Percentiles rank a stretch among this genome's conserved stretches.
These are phyloP conservation scores for Mythimna albipuncta DNA, from an alignment of 2,888 invertebrate genomes.

Conservation along the genomic window DNA sequence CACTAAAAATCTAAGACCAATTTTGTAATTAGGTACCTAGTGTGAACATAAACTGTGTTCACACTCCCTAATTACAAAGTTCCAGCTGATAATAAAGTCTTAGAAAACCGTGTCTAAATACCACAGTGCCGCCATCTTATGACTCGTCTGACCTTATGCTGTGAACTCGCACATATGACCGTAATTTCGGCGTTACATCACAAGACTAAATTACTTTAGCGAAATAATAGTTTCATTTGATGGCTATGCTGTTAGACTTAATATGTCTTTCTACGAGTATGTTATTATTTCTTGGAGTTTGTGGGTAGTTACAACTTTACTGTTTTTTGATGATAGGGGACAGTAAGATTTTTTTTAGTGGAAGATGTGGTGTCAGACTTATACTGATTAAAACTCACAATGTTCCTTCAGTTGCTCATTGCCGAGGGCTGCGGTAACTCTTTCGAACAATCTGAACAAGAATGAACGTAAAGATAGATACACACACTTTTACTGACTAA, in stretches of 20 bases:
- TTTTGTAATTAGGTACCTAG: too few species aligned
- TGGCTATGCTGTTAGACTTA: constrained; percentile 7
- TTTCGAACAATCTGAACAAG: background rate
- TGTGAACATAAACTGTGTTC: background rate
- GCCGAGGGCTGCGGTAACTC: background rate
- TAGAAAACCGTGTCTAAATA: constrained; percentile 28
- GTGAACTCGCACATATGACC: constrained; percentile 40
- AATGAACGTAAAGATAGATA: too few species aligned
- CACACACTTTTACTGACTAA: too few species aligned
- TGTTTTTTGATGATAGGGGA: background rate
- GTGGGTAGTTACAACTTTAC: constrained; percentile 14
- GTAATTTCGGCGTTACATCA: constrained; percentile 52
- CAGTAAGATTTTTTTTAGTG: background rate
- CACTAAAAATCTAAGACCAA: too few species aligned
- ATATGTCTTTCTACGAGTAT: constrained; percentile 12
- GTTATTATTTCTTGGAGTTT: constrained; percentile 44
- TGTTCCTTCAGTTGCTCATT: background rate
- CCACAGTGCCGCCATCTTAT: constrained; percentile 38
- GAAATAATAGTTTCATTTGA: constrained; percentile 46
- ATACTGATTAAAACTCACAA: background rate
- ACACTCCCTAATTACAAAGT: constrained; percentile 30
- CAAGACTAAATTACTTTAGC: constrained; percentile 52
- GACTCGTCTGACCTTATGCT: constrained; percentile 41
- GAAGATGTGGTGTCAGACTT: background rate
- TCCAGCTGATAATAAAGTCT: constrained; percentile 15